Evolutionary conservation across 2,888 invertebrate species (phyloP).

Genomic region (Drosophila falleni): DNA sequence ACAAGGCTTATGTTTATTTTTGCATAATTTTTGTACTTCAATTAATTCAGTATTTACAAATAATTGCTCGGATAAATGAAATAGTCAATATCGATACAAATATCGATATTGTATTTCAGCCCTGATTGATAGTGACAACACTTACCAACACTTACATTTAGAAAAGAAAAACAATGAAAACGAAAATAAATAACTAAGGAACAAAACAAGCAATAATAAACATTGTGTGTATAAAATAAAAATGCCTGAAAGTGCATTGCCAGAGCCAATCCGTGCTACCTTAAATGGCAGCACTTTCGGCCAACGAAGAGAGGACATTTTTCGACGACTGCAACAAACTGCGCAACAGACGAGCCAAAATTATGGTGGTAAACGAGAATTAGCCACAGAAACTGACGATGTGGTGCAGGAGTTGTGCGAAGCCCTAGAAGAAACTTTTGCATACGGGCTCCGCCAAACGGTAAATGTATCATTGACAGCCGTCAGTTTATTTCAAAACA

Average conservation of each 20-base stretch:
- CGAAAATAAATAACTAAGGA: slow-evolving; percentile 39
- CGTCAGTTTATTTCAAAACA: slow-evolving; percentile 87
- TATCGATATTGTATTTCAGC: slow-evolving; percentile 25
- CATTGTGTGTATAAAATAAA: slow-evolving; percentile 19
- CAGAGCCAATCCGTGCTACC: slow-evolving; percentile 52
- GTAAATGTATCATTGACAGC: slow-evolving; percentile 82
- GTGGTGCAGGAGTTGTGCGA: slow-evolving; percentile 88
- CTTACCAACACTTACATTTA: slow-evolving; percentile 28
- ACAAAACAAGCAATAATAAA: slow-evolving; percentile 36
- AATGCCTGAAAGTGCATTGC: slow-evolving; percentile 61
- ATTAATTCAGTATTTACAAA: not conserved
- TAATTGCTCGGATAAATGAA: not conserved
- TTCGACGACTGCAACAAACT: slow-evolving; percentile 77
- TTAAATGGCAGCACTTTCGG: slow-evolving; percentile 73
- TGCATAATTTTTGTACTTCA: not conserved
- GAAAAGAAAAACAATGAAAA: slow-evolving; percentile 39
- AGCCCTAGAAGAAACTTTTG: slow-evolving; percentile 91
- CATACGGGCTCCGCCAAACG: slow-evolving; percentile 90
- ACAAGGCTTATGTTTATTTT: too few relatives aligned
- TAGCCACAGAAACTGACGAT: slow-evolving; percentile 94
- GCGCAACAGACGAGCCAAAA: slow-evolving; percentile 89
- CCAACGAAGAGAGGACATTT: slow-evolving; percentile 79
- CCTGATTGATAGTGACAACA: not conserved
- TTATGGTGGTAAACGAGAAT: slow-evolving; percentile 94
- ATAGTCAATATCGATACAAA: not conserved